Evolutionary conservation across 2,888 invertebrate species (phyloP).

Genomic region (Maniola hyperantus): DNA sequence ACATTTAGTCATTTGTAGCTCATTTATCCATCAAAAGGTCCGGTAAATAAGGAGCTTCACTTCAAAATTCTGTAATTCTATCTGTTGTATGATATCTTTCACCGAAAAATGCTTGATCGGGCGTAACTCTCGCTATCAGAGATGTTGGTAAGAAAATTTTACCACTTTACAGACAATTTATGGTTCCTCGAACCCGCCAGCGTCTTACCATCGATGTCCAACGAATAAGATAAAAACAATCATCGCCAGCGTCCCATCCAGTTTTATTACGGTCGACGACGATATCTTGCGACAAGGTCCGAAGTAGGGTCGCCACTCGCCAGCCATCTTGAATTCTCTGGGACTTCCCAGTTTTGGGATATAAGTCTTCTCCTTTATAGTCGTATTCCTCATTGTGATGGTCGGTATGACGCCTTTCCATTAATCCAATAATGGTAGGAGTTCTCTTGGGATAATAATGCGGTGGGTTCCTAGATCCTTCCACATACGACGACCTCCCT

Average conservation of each 20-base stretch:
- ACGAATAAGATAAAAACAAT: constrained; percentile 60
- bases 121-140: not conserved
- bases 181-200: constrained; percentile 19
- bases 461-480: no score
- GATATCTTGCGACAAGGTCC: constrained; percentile 46
- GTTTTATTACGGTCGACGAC: constrained; percentile 59
- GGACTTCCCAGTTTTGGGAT: not conserved
- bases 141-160: not conserved
- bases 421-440: no score
- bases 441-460: no score
- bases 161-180: constrained; percentile 10
- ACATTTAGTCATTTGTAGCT: no score
- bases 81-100: no score
- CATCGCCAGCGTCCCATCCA: constrained; percentile 50
- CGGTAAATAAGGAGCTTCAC: no score
- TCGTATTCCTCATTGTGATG: no score
- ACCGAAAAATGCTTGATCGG: not conserved
- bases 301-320: constrained; percentile 14
- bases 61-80: no score
- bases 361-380: no score
- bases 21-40: no score
- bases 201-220: constrained; percentile 27
- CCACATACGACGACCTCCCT: no score
- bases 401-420: no score
- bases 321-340: constrained; percentile 3